Conservation (phyloP, 2,888 invertebrate genomes). For the Melanostoma scalare region DNA sequence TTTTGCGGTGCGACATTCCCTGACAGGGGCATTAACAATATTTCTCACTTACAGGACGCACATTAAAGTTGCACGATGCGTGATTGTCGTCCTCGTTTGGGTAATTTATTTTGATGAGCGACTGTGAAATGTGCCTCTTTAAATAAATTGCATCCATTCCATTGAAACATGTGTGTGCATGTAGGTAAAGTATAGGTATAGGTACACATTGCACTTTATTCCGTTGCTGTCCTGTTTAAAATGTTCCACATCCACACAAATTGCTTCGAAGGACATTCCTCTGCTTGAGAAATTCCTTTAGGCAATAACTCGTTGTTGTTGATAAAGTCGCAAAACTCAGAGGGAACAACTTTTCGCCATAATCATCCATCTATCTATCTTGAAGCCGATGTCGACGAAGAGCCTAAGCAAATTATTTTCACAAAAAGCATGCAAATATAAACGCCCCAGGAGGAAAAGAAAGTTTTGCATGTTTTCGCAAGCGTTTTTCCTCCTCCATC, state of each 20-base stretch:
- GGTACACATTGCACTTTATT: conserved; percentile 35
- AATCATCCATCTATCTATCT: conserved; percentile 18
- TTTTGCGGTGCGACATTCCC: conserved; percentile 57
- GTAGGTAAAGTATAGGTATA: too few species aligned
- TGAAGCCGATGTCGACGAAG: conserved; percentile 23
- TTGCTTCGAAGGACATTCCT: conserved; percentile 24
- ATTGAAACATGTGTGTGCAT: conserved; percentile 36
- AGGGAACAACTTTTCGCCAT: conserved; percentile 27
- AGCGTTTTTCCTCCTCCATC: conserved; percentile 31
- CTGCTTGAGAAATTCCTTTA: conserved; percentile 7
- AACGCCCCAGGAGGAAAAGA: conserved; percentile 45
- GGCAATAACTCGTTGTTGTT: conserved; percentile 33
- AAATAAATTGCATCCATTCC: conserved; percentile 57
- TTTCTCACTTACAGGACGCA: conserved; percentile 42
- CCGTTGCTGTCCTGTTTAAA: conserved; percentile 34
- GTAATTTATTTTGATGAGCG: conserved; percentile 62
- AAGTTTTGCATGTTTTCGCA: conserved; percentile 53
- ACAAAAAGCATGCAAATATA: conserved; percentile 28
- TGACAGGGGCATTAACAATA: conserved; percentile 59
- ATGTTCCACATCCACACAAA: conserved; percentile 1
- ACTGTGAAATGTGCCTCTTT: conserved; percentile 53
- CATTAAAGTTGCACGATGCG: conserved; percentile 60
- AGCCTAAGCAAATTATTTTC: conserved; percentile 33
- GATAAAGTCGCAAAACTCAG: conserved; percentile 36
- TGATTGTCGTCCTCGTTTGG: conserved; percentile 62